Evolutionary conservation across 2,888 invertebrate species (phyloP), one percentile per base, ranked within the genome.

Genomic region (Ecliptopera silaceata): DNA sequence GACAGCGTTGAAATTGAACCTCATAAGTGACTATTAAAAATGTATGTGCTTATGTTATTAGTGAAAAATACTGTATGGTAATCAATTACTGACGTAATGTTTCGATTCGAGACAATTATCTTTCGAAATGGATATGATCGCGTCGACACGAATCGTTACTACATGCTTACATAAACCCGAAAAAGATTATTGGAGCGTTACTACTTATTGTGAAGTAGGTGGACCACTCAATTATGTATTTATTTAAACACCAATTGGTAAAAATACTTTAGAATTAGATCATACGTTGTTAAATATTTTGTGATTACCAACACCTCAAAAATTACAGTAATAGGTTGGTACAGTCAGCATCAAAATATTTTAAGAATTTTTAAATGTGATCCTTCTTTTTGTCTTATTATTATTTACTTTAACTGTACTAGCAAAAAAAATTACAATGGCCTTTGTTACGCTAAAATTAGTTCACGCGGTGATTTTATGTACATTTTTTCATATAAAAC

Each of bases 141-240:
- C 62, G 74, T 74, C 66, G 74, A 70, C 74, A 79, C 76, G 75
- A 77, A 73, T 70, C 64, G 72, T 80, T 76, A 77, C 72, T 78
- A 67, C 75, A 73, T 77, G 70, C 53, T 79, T 82, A 80, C 71
- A 71, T 80, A 79, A 81, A 61, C 53, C 55, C 39, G 48, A 61
- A 63, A 59, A 34, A 65, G 64, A 65, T 68, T 73, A 77, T 64
- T 78, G 72, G 75, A 72, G 70, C 76, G 68, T 74, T 71, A 66
- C 66, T 59, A 53, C 54, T 65, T 65, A 62, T 68, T 68, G 51
- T 63, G 47, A 61, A 68, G 64, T 68, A 61, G 59, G 60, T 53
- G 65, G 59, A 62, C 61, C 59, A 63, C 41, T 56, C 26, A 54
- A 57, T 58, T 65, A 52, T 42, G 44, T 42, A 53, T 52, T 47